These are phyloP conservation scores for Ochotona princeps DNA, from an alignment of 2,113 vertebrate species.

Conservation along the genomic window DNA sequence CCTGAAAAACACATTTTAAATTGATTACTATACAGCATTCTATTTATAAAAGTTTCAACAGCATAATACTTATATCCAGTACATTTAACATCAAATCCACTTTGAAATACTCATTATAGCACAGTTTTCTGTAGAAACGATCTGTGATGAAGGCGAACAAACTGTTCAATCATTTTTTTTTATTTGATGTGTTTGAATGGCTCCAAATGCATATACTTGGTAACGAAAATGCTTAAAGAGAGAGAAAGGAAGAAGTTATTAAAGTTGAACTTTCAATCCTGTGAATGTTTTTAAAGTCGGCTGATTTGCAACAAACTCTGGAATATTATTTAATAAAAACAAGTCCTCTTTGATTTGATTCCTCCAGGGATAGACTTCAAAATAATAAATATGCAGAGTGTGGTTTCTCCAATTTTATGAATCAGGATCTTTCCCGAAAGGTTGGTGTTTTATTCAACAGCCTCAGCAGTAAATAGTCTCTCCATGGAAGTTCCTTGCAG, in stretches of 20 bases:
- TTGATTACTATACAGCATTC: constrained; percentile 13
- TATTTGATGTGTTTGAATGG: constrained; percentile 38
- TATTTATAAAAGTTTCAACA: constrained; percentile 40
- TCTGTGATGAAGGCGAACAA: constrained; percentile 44
- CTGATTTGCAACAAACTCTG: constrained; percentile 74
- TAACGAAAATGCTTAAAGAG: constrained; percentile 19
- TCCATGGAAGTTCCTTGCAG: not conserved
- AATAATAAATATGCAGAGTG: constrained; percentile 74
- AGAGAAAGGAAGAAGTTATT: constrained; percentile 25
- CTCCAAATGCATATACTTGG: constrained; percentile 17
- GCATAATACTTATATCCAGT: not conserved
- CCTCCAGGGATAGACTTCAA: constrained; percentile 59
- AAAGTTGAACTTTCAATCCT: constrained; percentile 24
- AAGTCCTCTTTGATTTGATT: constrained; percentile 68
- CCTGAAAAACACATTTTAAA: constrained; percentile 45
- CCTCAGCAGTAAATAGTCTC: not conserved
- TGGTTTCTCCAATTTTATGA: constrained; percentile 73
- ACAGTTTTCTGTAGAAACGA: constrained; percentile 46
- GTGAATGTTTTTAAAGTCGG: constrained; percentile 54
- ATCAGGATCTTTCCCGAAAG: constrained; percentile 27
- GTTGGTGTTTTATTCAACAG: constrained; percentile 44
- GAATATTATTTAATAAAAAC: constrained; percentile 66
- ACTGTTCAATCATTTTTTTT: constrained; percentile 39
- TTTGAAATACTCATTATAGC: constrained; percentile 51
- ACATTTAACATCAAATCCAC: constrained; percentile 33